Conservation (phyloP, 2,113 vertebrate species). For the Istiophorus platypterus region DNA sequence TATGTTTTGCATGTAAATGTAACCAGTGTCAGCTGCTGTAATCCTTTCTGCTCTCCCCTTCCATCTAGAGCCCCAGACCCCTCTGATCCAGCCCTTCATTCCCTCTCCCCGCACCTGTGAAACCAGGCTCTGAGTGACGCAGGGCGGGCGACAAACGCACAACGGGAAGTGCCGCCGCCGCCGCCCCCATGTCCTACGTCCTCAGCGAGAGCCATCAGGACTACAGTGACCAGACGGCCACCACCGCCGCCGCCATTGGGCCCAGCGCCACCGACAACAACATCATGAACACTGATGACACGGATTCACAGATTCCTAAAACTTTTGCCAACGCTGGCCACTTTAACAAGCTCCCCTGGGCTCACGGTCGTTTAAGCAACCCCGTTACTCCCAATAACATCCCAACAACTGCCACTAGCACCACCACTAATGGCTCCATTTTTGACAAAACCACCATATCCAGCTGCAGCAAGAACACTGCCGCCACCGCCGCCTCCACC, state of each 20-base stretch:
- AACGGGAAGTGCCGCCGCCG: not conserved
- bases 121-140: constrained; percentile 55
- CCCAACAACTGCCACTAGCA: constrained; percentile 1
- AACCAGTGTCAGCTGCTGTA: constrained; percentile 22
- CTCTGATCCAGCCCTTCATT: constrained; percentile 54
- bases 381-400: constrained; percentile 40
- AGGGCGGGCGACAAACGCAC: constrained; percentile 23
- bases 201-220: constrained; percentile 32
- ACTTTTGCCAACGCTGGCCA: too few species aligned
- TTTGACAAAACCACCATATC: constrained; percentile 16
- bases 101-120: constrained; percentile 61
- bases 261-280: not conserved
- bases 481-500: not conserved
- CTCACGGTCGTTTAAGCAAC: constrained; percentile 43
- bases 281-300: not conserved
- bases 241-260: not conserved
- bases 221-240: constrained; percentile 11
- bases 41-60: constrained; percentile 34
- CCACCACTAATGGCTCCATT: constrained; percentile 7
- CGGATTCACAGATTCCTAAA: too few species aligned
- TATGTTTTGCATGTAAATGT: constrained; percentile 48
- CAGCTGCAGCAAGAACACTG: constrained; percentile 1
- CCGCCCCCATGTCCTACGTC: constrained; percentile 22
- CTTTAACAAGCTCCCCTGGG: constrained; percentile 60
- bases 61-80: constrained; percentile 60